Conservation (phyloP, 2,797 vertebrate genomes). For the Sandelia bainsii region DNA sequence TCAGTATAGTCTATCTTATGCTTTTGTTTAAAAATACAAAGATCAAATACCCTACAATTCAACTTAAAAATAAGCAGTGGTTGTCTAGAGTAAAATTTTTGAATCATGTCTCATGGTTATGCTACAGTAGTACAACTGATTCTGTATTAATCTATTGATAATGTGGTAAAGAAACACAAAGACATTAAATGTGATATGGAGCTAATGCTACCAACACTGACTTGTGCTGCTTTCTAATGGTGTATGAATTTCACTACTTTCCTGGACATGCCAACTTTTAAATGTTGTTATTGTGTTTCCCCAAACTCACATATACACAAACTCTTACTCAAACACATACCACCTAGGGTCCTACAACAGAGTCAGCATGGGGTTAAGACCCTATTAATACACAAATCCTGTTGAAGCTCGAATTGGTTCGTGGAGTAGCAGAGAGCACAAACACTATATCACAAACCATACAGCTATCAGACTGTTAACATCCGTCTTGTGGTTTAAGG, state of each 20-base stretch:
- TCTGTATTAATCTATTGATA: conserved; percentile 16
- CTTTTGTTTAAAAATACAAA: no score
- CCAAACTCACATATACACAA: conserved; percentile 9
- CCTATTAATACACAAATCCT: conserved; percentile 72
- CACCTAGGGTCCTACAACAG: conserved; percentile 55
- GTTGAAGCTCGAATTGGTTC: conserved; percentile 63
- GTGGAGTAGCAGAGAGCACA: conserved; percentile 51
- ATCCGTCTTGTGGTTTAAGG: conserved; percentile 57
- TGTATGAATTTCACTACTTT: conserved; percentile 29
- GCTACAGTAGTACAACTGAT: neutral
- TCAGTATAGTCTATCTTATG: neutral
- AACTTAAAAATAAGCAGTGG: no score
- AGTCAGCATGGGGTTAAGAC: conserved; percentile 60
- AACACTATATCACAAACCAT: conserved; percentile 49
- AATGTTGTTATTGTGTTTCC: conserved; percentile 11
- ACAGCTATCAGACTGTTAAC: conserved; percentile 48
- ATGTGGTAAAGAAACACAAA: conserved; percentile 2
- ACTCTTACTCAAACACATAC: conserved; percentile 34
- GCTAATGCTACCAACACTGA: conserved; percentile 3
- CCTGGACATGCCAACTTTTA: conserved; percentile 16
- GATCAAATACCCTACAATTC: neutral
- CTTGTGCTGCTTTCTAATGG: conserved; percentile 26
- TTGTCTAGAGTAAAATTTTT: no score
- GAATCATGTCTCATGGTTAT: neutral
- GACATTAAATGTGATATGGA: neutral